phyloP scores from a whole-genome alignment of 2,888 invertebrate species.

The Drosophila borborema region DNA sequence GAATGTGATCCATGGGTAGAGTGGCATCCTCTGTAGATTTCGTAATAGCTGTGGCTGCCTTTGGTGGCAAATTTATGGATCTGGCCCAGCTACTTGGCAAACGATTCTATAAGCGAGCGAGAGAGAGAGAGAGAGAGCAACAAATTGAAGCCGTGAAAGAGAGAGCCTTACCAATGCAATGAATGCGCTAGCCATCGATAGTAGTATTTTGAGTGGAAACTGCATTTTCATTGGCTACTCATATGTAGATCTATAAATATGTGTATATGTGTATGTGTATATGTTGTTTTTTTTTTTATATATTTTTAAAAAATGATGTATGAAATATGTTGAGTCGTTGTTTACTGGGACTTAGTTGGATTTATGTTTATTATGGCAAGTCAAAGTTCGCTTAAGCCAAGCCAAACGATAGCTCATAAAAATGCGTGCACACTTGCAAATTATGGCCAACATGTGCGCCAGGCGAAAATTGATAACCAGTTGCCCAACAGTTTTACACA shows the following conservation, averaged over 20 bases:
- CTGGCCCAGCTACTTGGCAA: slow-evolving; percentile 16
- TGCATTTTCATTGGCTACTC: slow-evolving; percentile 17
- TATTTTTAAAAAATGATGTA: not conserved
- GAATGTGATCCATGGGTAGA: slow-evolving; percentile 19
- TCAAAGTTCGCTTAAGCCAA: slow-evolving; percentile 22
- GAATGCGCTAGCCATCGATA: not conserved
- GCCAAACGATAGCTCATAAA: slow-evolving; percentile 29
- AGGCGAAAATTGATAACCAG: slow-evolving; percentile 54
- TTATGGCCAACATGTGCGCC: slow-evolving; percentile 51
- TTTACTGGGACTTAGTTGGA: slow-evolving; percentile 12
- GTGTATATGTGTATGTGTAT: slow-evolving; percentile 7
- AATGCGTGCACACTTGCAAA: slow-evolving; percentile 54
- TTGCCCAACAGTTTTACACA: slow-evolving; percentile 18
- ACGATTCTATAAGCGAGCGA: not conserved
- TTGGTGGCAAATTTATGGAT: not conserved
- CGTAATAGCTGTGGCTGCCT: not conserved
- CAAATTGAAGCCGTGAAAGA: not conserved
- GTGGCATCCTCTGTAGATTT: not conserved
- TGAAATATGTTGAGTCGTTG: not conserved
- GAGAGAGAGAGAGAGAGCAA: not conserved
- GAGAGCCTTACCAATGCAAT: slow-evolving; percentile 17
- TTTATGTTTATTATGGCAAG: slow-evolving; percentile 22
- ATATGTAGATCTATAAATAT: slow-evolving; percentile 3
- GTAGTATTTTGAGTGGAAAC: not conserved
- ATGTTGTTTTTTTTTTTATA: not conserved